Evolutionary conservation across 2,888 invertebrate genomes (phyloP), one percentile per base, ranked within the genome.

Genomic region (Drosophila bunnanda): DNA sequence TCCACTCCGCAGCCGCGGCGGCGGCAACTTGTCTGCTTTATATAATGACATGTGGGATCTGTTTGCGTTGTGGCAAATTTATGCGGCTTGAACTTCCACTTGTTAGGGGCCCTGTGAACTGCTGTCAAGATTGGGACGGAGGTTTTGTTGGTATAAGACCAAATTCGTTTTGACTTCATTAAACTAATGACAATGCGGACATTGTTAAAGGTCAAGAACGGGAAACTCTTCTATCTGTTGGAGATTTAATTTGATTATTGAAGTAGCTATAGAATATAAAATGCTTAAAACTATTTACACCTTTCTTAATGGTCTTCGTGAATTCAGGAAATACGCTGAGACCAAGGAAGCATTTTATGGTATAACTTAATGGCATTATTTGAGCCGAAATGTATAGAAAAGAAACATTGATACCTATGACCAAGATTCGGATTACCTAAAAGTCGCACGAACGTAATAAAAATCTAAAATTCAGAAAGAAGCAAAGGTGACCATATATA

Each of bases 1-100:
- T 79, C 76, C 76, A 78, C 61, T 62, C 69, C 25, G 44, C 44
- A 25, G 17, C 53, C 39, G 22, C 30, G 28, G 22, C 32, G 28
- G 36, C 62, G 28, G 52, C 58, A 67, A 65, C 38, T 55, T 34
- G 39, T 60, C 59, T 48, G 36, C 17, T 52, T 79, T 71, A 65
- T 73, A 62, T 78, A 82, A 81, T 65, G 64, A 72, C 54, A 70
- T 36, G 46, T 48, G 52, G 59, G 65, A 62, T 69, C 44, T 76
- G 50, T 34, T 54, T 54, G 22, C 41, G 52, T 70, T 72, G 61
- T 53, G 52, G 56, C 66, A 66, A 52, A 39, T 60, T 62, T 55
- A 44, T 34, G 41, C 50, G 58, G 50, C 39, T 34, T 59, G 71
- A 64, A 64, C 72, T 58, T 58, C 71, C 52, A 53, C 69, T 54